Evolutionary conservation across 2,113 vertebrate species (phyloP), one percentile per base, ranked within the genome.

Genomic region (Hypomesus transpacificus): DNA sequence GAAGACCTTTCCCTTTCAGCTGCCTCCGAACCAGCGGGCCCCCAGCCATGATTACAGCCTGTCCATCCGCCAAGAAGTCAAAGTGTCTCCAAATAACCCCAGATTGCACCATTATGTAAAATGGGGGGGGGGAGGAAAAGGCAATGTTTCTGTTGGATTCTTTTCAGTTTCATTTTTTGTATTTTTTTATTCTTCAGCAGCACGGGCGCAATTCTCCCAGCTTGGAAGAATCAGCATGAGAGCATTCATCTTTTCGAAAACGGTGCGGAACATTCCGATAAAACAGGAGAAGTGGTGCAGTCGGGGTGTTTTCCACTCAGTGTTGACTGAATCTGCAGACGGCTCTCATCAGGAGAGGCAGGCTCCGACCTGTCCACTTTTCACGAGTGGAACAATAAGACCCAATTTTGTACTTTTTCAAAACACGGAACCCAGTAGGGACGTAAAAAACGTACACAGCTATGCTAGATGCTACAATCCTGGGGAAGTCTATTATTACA

Each of bases 61-160:
- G 39, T 78, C 72, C 22, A 17, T 53, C 39, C 34, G 5, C 72
- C 21, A 69, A 1, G n/a, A 51, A 59, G 70, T 74, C 54, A 57
- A 73, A 66, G 58, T 72, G 66, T 75, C 51, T 71, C 0, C 18
- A 82, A 79, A 88, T 84, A 79, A 77, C 75, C 75, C 69, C 77
- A 84, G 81, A 89, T 88, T 79, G 76, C 21, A 67, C 82, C 73
- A 82, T 89, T 86, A 90, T 89, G 86, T 71, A 83, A 85, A 89
- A 86, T 80, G 2, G 9, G 24, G 24, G 24, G 24, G 73, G 62
- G 28, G 17, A 76, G 81, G 68, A 71, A 66, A 73, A 75, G 56
- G 46, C 69, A 75, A 52, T 86, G 79, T 87, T 87, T 75, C 75
- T 34, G 31, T 34, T 34, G 31, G 31, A 34, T 34, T 34, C 31